Base-by-base conservation (phyloP, 2,113 vertebrate genomes). In the Pelodiscus sinensis region DNA sequence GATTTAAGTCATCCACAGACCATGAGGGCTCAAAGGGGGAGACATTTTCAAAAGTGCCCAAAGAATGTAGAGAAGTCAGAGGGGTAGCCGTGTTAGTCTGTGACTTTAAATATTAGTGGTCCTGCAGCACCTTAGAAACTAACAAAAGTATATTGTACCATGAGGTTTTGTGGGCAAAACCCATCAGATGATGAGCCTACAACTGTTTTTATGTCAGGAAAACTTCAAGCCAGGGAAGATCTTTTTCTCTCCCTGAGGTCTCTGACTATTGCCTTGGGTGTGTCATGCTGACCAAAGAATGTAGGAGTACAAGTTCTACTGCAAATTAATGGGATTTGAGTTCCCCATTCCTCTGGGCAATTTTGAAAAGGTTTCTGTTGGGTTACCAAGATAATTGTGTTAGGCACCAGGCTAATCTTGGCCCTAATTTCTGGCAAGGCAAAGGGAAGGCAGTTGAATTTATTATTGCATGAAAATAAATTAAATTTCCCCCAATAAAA, bases 341-440 rank as follows among this genome's bases (percentile, higher is more conserved):
- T 3, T 84, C 38, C 7, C 93, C 87, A 8, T 54, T 55, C 50
- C 58, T 18, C 56, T 22, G 51, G 68, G 44, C 81, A 84, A 27
- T 31, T 87, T 51, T n/a, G 71, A 79, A 35, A 73, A 15, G n/a
- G 8, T 81, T 81, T 60, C 27, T 44, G 2, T 2, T 16, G 75
- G 50, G 2, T 14, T 73, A 0, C 52, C 52, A 10, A 54, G 52
- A 1, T 18, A 10, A 10, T 0, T 79, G 21, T 25, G 9, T 6
- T 88, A 1, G 35, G 79, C 35, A 5, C 44, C 44, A 44, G 44
- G 44, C 44, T 44, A 16, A 54, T 56, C 54, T 57, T 71, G n/a
- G 71, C 55, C 68, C 52, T 56, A 78, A 52, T 5, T 68, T 9
- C 10, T 50, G 71, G 12, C 24, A 22, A 22, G 24, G 27, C 13